Conservation (phyloP, 1,140 invertebrate species). For the Drosophila asahinai region DNA sequence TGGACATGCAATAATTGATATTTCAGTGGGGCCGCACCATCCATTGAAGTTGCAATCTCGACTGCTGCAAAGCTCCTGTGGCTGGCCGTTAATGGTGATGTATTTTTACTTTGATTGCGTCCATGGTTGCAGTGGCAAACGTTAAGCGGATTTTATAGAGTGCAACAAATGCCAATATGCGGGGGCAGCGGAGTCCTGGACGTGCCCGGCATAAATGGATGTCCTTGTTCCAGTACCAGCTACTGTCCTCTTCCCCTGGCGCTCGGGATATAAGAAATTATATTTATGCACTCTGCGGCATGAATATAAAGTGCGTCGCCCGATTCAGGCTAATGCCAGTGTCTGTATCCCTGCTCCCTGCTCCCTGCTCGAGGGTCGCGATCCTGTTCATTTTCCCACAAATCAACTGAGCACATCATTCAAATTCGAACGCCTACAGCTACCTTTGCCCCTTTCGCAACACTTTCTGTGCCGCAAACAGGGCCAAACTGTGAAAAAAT, state of each 20-base stretch:
- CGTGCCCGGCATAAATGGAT: conserved; percentile 75
- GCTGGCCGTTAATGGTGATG: conserved; percentile 68
- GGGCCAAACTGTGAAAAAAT: conserved; percentile 46
- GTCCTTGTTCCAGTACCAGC: conserved; percentile 15
- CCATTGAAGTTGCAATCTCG: conserved; percentile 7
- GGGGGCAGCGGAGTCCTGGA: conserved; percentile 35
- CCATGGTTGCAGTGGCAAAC: conserved; percentile 51
- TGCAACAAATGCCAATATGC: conserved; percentile 80
- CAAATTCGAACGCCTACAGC: conserved; percentile 37
- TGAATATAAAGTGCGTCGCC: conserved; percentile 63
- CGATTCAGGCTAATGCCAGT: conserved; percentile 27
- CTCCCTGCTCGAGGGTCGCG: background rate
- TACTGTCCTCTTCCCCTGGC: no score
- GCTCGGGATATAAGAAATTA: conserved; percentile 45
- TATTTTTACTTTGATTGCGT: conserved; percentile 70
- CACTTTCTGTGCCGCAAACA: conserved; percentile 31
- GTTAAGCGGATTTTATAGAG: conserved; percentile 82
- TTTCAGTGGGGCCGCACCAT: conserved; percentile 52
- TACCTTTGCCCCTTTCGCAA: conserved; percentile 20
- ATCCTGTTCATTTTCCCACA: conserved; percentile 26
- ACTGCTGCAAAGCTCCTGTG: conserved; percentile 30
- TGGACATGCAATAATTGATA: conserved; percentile 72
- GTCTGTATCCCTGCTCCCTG: background rate
- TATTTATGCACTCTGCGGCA: conserved; percentile 69
- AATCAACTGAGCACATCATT: conserved; percentile 49